Percentiles rank a stretch among this genome's conserved stretches.
phyloP scores from a whole-genome alignment of 2,797 vertebrate species.

The Ciconia nigra region DNA sequence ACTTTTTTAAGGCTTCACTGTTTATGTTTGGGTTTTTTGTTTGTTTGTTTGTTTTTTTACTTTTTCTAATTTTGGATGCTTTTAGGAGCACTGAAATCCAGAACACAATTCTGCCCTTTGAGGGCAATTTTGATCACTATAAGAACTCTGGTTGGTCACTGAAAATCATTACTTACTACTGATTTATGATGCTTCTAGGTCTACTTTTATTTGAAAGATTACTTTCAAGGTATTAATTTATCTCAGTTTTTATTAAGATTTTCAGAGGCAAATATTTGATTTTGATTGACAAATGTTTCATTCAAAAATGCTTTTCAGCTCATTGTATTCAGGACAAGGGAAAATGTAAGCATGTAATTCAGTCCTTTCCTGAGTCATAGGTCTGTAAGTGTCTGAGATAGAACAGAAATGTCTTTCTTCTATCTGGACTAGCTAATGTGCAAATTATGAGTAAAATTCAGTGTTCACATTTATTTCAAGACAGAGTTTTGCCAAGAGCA shows the following conservation, averaged over 20 bases:
- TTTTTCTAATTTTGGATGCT: background rate
- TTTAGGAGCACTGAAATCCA: background rate
- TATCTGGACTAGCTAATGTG: background rate
- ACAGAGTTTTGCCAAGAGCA: background rate
- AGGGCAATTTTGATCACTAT: background rate
- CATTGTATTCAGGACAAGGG: background rate
- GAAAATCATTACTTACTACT: background rate
- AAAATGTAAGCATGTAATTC: rapidly evolving
- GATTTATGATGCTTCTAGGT: background rate
- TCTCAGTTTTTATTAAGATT: background rate
- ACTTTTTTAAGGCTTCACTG: background rate
- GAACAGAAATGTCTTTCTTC: background rate
- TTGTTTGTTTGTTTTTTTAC: background rate
- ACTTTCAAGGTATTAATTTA: background rate
- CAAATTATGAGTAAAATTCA: background rate
- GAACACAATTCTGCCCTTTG: background rate
- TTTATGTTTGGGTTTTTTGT: background rate
- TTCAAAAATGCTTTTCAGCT: background rate
- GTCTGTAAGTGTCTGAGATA: background rate
- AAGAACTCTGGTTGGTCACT: background rate
- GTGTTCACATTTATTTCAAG: background rate
- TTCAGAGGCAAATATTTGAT: background rate
- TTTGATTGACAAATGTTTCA: background rate
- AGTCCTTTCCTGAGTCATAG: background rate
- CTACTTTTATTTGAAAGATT: background rate